Evolutionary conservation across 2,797 vertebrate species (phyloP).

Genomic region (Anas georgica): DNA sequence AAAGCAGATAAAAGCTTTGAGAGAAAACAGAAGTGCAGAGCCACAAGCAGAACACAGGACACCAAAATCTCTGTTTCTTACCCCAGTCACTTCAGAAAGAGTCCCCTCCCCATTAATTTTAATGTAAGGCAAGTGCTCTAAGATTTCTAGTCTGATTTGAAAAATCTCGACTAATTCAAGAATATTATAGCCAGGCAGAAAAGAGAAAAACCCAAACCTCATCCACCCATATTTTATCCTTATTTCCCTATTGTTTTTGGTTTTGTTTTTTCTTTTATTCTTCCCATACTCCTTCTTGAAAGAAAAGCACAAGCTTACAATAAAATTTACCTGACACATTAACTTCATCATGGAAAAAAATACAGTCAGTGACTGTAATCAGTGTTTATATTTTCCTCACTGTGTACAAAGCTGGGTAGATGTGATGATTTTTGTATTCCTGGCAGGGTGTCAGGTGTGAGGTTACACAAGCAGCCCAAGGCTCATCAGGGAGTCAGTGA

Average conservation of each 20-base stretch:
- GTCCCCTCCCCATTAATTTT: background rate
- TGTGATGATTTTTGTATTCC: background rate
- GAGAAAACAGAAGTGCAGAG: background rate
- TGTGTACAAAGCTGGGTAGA: background rate
- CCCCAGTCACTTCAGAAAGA: background rate
- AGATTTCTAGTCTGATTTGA: background rate
- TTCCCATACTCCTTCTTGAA: background rate
- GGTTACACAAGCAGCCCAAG: background rate
- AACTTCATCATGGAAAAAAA: background rate
- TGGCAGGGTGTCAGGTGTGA: background rate
- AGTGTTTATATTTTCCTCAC: background rate
- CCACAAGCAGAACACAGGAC: background rate
- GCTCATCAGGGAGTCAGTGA: background rate
- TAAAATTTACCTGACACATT: background rate
- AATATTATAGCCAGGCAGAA: background rate
- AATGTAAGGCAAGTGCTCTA: background rate
- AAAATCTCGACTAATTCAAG: background rate
- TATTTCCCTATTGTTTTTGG: background rate
- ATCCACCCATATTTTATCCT: background rate
- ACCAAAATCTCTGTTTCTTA: background rate
- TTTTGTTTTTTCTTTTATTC: background rate
- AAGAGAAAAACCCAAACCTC: background rate
- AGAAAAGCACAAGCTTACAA: background rate
- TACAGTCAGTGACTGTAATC: background rate
- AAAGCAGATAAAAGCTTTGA: background rate